A percentile compares a stretch with the other conserved stretches of the same genome.
phyloP scores from a whole-genome alignment of 2,113 vertebrate genomes.

The Fregata magnificens region DNA sequence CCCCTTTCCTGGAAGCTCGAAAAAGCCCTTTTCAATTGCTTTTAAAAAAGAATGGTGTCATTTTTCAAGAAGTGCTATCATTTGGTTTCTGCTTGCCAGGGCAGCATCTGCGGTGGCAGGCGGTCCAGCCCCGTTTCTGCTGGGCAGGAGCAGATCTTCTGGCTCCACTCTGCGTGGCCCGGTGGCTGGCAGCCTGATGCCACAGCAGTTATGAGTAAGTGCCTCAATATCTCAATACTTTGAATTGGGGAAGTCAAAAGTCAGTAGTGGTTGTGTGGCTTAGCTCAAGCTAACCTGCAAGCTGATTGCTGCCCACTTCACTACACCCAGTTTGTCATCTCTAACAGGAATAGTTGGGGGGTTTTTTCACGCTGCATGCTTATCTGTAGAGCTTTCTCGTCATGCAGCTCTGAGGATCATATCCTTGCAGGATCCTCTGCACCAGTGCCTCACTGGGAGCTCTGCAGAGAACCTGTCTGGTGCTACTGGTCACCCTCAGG shows the following conservation, averaged over 20 bases:
- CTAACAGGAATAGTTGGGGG: background rate
- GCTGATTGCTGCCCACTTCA: background rate
- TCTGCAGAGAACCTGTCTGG: background rate
- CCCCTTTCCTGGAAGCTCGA: background rate
- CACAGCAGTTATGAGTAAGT: background rate
- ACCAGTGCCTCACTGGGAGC: background rate
- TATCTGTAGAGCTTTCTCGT: background rate
- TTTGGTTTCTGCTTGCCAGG: background rate
- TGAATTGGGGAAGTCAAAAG: background rate
- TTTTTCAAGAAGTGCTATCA: accelerated
- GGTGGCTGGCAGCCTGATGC: accelerated
- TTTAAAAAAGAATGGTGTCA: accelerated
- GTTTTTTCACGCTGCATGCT: accelerated
- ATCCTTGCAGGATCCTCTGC: background rate
- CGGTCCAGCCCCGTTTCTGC: background rate
- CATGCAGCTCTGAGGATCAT: accelerated
- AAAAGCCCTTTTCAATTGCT: background rate
- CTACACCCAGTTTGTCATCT: background rate
- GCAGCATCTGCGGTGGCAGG: accelerated
- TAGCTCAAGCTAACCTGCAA: background rate
- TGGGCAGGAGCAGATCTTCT: background rate
- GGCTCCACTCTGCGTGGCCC: accelerated
- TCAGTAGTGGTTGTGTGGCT: background rate
- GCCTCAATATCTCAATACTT: background rate
- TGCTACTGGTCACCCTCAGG: background rate